These are phyloP conservation scores for Ellobius talpinus DNA, from an alignment of 2,113 vertebrate species.

Conservation along the genomic window DNA sequence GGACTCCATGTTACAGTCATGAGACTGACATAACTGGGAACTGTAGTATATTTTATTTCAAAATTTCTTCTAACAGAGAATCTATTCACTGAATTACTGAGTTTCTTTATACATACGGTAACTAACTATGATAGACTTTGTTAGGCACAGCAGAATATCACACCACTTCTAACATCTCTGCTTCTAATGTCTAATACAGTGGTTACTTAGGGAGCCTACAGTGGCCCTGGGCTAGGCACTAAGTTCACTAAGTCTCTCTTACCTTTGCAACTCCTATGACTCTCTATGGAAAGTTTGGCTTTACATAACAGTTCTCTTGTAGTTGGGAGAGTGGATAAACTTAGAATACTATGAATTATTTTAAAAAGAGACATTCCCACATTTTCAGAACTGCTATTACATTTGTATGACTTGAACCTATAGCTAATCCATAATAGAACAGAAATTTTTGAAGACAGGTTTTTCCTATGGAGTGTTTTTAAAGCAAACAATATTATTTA, in stretches of 20 bases:
- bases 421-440: neutral
- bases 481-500: neutral
- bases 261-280: conserved; percentile 21
- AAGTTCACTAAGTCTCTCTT: neutral
- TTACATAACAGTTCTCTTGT: neutral
- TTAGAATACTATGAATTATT: conserved; percentile 30
- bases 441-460: neutral
- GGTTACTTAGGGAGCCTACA: neutral
- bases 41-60: conserved; percentile 35
- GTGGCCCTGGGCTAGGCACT: neutral
- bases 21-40: neutral
- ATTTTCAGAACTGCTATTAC: conserved; percentile 39
- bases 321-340: neutral
- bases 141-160: neutral
- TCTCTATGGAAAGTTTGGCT: neutral
- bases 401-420: neutral
- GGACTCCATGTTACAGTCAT: neutral
- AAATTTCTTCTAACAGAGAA: conserved; percentile 20
- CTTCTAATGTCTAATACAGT: neutral
- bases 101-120: neutral
- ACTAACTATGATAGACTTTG: neutral
- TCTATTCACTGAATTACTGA: neutral
- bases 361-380: neutral
- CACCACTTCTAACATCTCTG: conserved; percentile 2
- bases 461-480: conserved; percentile 33